Evolutionary conservation across 1,140 invertebrate species (phyloP).

Genomic region (Bombyx mori): ASM3026992v2 NC_085118.1:12263001-12263500

Average conservation of each 20-base stretch:
- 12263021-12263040: too few species aligned
- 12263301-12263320: conserved; percentile 22
- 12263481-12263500: too few species aligned
- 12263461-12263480: background rate
- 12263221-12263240: conserved; percentile 14
- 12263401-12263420: conserved; percentile 37
- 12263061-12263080: too few species aligned
- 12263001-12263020: too few species aligned
- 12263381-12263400: conserved; percentile 44
- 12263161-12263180: conserved; percentile 6
- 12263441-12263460: conserved; percentile 7
- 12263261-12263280: conserved; percentile 27
- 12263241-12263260: conserved; percentile 15
- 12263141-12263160: too few species aligned
- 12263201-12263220: conserved; percentile 9
- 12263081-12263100: too few species aligned
- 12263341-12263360: conserved; percentile 33
- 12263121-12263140: too few species aligned
- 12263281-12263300: conserved; percentile 41
- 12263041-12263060: too few species aligned
- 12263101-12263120: too few species aligned
- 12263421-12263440: conserved; percentile 19
- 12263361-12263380: conserved; percentile 23
- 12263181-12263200: conserved; percentile 8
- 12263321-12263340: conserved; percentile 30